Evolutionary conservation across 2,888 invertebrate genomes (phyloP).

Genomic region (Metalampra italica): DNA sequence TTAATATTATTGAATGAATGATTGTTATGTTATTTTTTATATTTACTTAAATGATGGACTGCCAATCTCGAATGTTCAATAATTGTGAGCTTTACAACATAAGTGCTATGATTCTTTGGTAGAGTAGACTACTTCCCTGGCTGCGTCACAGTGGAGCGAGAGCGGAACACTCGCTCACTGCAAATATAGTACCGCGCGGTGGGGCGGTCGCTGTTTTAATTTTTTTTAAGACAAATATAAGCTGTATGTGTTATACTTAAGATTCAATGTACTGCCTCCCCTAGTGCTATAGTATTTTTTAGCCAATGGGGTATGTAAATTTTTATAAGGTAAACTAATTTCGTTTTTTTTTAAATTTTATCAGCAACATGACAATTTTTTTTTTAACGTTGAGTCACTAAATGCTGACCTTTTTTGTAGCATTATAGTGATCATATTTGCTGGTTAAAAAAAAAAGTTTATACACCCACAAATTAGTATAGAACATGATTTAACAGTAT

Average conservation of each 20-base stretch:
- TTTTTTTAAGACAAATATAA: slow-evolving; percentile 19
- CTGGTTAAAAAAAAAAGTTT: no score
- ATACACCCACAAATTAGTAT: no score
- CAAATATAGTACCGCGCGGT: slow-evolving; percentile 52
- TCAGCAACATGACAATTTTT: no score
- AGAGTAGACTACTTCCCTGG: slow-evolving; percentile 64
- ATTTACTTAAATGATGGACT: slow-evolving; percentile 49
- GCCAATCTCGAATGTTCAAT: slow-evolving; percentile 63
- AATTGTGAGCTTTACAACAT: slow-evolving; percentile 50
- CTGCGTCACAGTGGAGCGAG: slow-evolving; percentile 63
- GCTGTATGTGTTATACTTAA: slow-evolving; percentile 24
- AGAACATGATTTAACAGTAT: no score
- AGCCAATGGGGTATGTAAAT: no score
- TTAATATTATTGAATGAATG: slow-evolving; percentile 26
- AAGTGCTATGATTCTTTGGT: slow-evolving; percentile 56
- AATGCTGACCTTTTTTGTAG: no score
- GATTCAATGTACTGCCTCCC: slow-evolving; percentile 35
- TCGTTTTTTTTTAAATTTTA: no score
- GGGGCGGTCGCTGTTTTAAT: slow-evolving; percentile 24
- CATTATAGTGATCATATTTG: no score
- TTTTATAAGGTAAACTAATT: no score
- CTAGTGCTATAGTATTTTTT: slow-evolving; percentile 21
- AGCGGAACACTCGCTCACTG: slow-evolving; percentile 47
- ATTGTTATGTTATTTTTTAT: slow-evolving; percentile 17
- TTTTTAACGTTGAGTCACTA: no score